phyloP scores from a whole-genome alignment of 2,888 invertebrate genomes.

The Trilocha varians region DNA sequence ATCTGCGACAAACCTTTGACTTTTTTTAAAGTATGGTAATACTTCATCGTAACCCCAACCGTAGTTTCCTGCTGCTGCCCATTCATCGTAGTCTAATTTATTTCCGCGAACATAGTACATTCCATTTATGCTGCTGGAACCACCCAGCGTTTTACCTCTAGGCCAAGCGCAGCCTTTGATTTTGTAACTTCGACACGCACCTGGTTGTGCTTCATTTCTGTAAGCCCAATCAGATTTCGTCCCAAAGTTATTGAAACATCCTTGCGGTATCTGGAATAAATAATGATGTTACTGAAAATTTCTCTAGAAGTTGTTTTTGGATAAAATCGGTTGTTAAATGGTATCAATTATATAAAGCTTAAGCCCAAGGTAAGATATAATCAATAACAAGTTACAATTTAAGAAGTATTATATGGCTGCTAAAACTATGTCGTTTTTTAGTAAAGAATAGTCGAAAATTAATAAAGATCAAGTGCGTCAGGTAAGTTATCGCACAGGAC shows the following conservation, averaged over 20 bases:
- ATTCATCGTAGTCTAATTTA: constrained; percentile 65
- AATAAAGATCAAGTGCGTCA: too few relatives aligned
- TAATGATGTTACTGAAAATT: too few relatives aligned
- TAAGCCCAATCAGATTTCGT: constrained; percentile 70
- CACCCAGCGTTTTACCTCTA: constrained; percentile 76
- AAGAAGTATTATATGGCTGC: too few relatives aligned
- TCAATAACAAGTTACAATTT: too few relatives aligned
- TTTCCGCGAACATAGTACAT: constrained; percentile 74
- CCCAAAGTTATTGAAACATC: constrained; percentile 36
- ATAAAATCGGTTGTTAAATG: too few relatives aligned
- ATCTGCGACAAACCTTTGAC: constrained; percentile 45
- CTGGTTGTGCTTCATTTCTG: constrained; percentile 56
- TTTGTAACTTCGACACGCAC: constrained; percentile 50
- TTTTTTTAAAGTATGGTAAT: constrained; percentile 63
- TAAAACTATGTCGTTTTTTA: too few relatives aligned
- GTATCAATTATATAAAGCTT: too few relatives aligned
- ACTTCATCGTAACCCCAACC: constrained; percentile 74
- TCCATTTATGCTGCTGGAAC: constrained; percentile 71
- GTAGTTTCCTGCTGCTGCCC: constrained; percentile 66
- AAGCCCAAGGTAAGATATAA: too few relatives aligned
- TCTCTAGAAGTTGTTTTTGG: constrained; percentile 11
- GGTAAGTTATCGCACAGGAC: too few relatives aligned
- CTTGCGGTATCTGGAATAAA: constrained; percentile 31
- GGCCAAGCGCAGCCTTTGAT: constrained; percentile 65
- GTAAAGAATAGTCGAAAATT: too few relatives aligned